These are phyloP conservation scores for Cantharis nigra DNA, from an alignment of 2,888 invertebrate species.

Conservation along the genomic window DNA sequence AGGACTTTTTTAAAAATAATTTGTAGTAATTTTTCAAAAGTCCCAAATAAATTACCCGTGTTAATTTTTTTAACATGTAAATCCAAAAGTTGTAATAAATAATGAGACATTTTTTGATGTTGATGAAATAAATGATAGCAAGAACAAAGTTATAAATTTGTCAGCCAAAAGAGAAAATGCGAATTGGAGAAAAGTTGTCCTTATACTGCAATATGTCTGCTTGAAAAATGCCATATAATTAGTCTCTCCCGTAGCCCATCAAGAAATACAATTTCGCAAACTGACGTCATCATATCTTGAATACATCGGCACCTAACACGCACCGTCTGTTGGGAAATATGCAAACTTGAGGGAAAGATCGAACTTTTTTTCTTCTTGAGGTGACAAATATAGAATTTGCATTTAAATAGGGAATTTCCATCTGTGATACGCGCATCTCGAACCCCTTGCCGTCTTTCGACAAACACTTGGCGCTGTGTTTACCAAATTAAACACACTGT, in stretches of 20 bases:
- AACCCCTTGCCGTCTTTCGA: slow-evolving; percentile 43
- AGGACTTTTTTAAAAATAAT: neutral
- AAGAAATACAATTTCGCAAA: slow-evolving; percentile 42
- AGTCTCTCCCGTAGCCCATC: slow-evolving; percentile 43
- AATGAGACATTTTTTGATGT: slow-evolving; percentile 11
- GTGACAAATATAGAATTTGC: slow-evolving; percentile 71
- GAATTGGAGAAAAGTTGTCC: slow-evolving; percentile 38
- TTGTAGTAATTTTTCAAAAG: neutral
- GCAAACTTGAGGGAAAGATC: slow-evolving; percentile 53
- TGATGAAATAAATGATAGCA: slow-evolving; percentile 29
- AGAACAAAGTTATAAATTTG: slow-evolving; percentile 30
- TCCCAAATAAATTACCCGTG: neutral
- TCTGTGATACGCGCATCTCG: slow-evolving; percentile 58
- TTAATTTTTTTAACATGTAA: neutral
- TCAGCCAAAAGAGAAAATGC: slow-evolving; percentile 29
- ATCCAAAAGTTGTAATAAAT: slow-evolving; percentile 18
- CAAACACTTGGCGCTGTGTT: slow-evolving; percentile 50
- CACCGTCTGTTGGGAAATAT: slow-evolving; percentile 52
- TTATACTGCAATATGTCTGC: slow-evolving; percentile 40
- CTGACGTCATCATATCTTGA: slow-evolving; percentile 35
- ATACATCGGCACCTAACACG: slow-evolving; percentile 34
- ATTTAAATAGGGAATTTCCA: slow-evolving; percentile 71
- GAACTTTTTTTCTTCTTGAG: slow-evolving; percentile 56
- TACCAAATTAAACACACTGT: slow-evolving; percentile 45
- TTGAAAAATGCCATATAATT: slow-evolving; percentile 51